Percentiles rank a stretch among this genome's conserved stretches.
Conservation (phyloP, 2,888 invertebrate species). For the Apodemia mormo region DNA sequence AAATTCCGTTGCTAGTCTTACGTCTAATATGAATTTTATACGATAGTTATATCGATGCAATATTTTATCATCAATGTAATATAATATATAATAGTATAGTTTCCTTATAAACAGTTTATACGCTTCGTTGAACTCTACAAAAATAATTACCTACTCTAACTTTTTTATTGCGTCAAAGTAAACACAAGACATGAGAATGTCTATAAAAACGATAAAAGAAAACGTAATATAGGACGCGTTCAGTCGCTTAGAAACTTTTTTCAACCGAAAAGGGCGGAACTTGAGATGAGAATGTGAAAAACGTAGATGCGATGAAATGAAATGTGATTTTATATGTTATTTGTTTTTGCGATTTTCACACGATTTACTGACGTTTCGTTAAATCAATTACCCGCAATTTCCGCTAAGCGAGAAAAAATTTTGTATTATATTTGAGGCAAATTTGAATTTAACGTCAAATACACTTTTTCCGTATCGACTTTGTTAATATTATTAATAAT, state of each 20-base stretch:
- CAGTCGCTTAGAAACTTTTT: conserved; percentile 49
- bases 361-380: conserved; percentile 6
- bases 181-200: conserved; percentile 36
- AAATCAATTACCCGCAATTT: conserved; percentile 7
- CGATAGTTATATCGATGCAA: background rate
- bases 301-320: conserved; percentile 13
- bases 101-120: background rate
- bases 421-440: background rate
- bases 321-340: conserved; percentile 18
- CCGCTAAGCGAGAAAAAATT: background rate
- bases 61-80: background rate
- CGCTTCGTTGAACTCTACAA: background rate
- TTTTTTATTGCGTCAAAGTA: conserved; percentile 19
- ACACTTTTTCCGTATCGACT: no score
- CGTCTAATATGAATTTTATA: background rate
- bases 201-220: conserved; percentile 53
- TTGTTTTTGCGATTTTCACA: conserved; percentile 10
- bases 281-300: conserved; percentile 38
- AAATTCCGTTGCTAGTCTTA: no score
- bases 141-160: conserved; percentile 5
- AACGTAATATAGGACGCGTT: conserved; percentile 56
- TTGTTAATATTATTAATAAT: no score
- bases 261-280: conserved; percentile 35
- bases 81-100: no score
- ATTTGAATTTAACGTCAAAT: background rate